Evolutionary conservation across 2,888 invertebrate species (phyloP).

Genomic region (Cephus spinipes): DNA sequence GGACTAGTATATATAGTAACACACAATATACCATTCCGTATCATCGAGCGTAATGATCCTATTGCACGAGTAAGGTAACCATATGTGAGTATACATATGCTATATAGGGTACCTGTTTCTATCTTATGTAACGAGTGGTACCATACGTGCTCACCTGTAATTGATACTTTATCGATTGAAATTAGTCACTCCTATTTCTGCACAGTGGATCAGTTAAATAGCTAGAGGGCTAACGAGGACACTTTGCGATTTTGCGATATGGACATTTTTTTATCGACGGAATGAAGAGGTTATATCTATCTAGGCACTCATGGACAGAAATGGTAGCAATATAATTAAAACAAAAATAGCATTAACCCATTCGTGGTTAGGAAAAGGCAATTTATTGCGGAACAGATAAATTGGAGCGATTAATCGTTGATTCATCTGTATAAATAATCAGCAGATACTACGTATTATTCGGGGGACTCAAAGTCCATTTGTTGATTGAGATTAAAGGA

Average conservation of each 20-base stretch:
- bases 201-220: neutral
- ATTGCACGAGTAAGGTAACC: neutral
- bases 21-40: neutral
- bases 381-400: neutral
- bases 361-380: too few species aligned
- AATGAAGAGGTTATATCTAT: neutral
- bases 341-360: too few species aligned
- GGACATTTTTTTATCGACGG: neutral
- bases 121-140: conserved; percentile 37
- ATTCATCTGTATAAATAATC: neutral
- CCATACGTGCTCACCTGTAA: conserved; percentile 26
- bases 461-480: neutral
- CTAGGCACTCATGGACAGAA: neutral
- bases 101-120: neutral
- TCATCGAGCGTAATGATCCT: conserved; percentile 6
- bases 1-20: neutral
- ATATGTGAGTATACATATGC: neutral
- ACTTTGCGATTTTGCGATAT: neutral
- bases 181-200: conserved; percentile 39
- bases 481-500: neutral
- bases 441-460: neutral
- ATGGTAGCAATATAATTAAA: too few species aligned
- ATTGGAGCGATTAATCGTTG: neutral
- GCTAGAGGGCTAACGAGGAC: neutral
- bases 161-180: neutral